Evolutionary conservation across 2,888 invertebrate genomes (phyloP).

Genomic region (Drosophila rellima): DNA sequence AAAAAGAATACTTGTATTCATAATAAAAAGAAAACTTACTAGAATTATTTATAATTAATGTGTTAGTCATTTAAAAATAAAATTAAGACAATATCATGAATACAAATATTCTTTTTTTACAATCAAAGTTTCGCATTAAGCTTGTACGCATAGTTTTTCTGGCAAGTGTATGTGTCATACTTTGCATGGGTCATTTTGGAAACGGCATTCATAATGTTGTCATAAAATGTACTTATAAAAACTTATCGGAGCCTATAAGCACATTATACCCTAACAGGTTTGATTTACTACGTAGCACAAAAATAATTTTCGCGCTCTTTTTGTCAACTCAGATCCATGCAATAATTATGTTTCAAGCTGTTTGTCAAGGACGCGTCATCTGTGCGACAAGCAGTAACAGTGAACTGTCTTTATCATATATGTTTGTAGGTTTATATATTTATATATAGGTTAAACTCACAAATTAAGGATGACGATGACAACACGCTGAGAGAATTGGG

Average conservation of each 20-base stretch:
- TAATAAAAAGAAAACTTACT: too few relatives aligned
- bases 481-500: conserved; percentile 12
- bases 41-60: too few relatives aligned
- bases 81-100: too few relatives aligned
- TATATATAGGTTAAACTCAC: conserved; percentile 14
- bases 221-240: not conserved
- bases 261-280: not conserved
- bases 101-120: too few relatives aligned
- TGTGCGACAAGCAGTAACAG: conserved; percentile 29
- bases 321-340: conserved; percentile 18
- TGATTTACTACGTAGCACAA: not conserved
- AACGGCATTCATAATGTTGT: conserved; percentile 13
- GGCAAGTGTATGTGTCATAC: conserved; percentile 59
- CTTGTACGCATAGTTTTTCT: too few relatives aligned
- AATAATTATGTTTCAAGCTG: conserved; percentile 21
- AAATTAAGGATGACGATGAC: conserved; percentile 21
- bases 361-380: conserved; percentile 63
- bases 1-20: too few relatives aligned
- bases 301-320: conserved; percentile 70
- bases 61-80: too few relatives aligned
- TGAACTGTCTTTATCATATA: conserved; percentile 5
- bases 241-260: not conserved
- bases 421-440: conserved; percentile 7
- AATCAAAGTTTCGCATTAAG: too few relatives aligned
- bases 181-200: conserved; percentile 64